A percentile compares a stretch with the other conserved stretches of the same genome.
Conservation (phyloP, 1,140 invertebrate species). For the Paracyclopina nana region DNA sequence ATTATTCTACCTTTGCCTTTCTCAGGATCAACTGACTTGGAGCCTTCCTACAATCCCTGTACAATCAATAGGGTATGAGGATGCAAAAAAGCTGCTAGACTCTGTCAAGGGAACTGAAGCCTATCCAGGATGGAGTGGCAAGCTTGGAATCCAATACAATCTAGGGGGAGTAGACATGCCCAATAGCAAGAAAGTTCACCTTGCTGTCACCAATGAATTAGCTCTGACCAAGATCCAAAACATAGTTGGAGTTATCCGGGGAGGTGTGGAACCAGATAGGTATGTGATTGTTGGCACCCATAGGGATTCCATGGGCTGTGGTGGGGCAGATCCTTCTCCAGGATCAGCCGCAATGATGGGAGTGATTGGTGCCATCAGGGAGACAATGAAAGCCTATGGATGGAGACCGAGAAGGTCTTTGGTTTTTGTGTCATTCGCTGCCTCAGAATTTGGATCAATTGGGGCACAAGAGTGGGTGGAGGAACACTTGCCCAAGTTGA, state of each 20-base stretch:
- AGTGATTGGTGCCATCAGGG: constrained; percentile 28
- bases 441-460: constrained; percentile 22
- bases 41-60: constrained; percentile 20
- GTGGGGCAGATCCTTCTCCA: constrained; percentile 32
- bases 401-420: constrained; percentile 29
- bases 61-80: constrained; percentile 21
- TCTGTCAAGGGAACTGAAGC: constrained; percentile 23
- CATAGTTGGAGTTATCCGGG: constrained; percentile 30
- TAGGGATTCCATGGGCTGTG: constrained; percentile 36
- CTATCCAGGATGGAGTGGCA: constrained; percentile 28
- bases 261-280: constrained; percentile 31
- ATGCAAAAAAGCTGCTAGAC: constrained; percentile 20
- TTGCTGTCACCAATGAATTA: constrained; percentile 24
- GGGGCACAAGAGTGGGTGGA: constrained; percentile 24
- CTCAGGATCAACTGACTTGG: constrained; percentile 19
- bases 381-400: constrained; percentile 22
- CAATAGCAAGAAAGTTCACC: constrained; percentile 20
- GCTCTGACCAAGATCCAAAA: constrained; percentile 26
- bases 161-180: constrained; percentile 27
- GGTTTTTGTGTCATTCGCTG: constrained; percentile 27
- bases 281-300: constrained; percentile 37
- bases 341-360: constrained; percentile 34
- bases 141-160: constrained; percentile 29
- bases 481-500: constrained; percentile 21
- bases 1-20: constrained; percentile 6